A percentile compares a stretch with the other conserved stretches of the same genome.
Evolutionary conservation across 1,140 invertebrate genomes (phyloP).

Genomic region (Drosophila ananassae): DNA sequence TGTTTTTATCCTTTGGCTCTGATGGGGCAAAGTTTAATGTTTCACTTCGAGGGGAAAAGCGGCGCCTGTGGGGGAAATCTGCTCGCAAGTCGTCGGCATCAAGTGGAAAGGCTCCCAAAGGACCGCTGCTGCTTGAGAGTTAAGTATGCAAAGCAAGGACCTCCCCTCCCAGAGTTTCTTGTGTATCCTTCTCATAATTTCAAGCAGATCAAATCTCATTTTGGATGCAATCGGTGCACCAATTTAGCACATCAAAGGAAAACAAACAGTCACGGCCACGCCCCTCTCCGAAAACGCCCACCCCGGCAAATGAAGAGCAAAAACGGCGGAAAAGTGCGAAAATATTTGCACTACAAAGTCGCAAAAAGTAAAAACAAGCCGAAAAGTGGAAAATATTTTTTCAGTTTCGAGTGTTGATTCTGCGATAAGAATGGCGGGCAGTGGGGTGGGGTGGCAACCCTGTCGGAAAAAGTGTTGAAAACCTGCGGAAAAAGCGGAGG

Average conservation of each 20-base stretch:
- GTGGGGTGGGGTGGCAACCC: background rate
- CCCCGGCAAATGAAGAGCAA: conserved; percentile 39
- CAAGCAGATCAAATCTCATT: conserved; percentile 34
- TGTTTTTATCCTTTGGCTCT: conserved; percentile 24
- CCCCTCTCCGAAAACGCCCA: conserved; percentile 2
- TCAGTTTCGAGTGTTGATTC: conserved; percentile 29
- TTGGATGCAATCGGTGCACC: conserved; percentile 44
- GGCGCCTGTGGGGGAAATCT: conserved; percentile 32
- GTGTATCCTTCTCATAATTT: conserved; percentile 18
- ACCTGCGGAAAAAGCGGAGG: conserved; percentile 17
- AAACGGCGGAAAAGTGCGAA: conserved; percentile 27
- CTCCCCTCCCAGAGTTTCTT: background rate
- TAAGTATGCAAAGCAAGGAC: conserved; percentile 3
- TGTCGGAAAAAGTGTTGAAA: conserved; percentile 16
- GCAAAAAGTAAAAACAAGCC: conserved; percentile 30
- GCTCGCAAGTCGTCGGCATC: conserved; percentile 47
- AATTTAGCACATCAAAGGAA: conserved; percentile 44
- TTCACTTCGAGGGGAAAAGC: conserved; percentile 32
- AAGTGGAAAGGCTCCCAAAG: conserved; percentile 35
- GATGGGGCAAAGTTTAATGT: conserved; percentile 48
- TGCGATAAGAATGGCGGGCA: background rate
- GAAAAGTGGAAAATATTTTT: conserved; percentile 34
- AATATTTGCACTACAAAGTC: conserved; percentile 60
- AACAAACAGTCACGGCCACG: conserved; percentile 16
- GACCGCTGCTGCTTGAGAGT: background rate